Evolutionary conservation across 2,888 invertebrate species (phyloP), one percentile per base, ranked within the genome.

Genomic region (Synergus umbraculus): DNA sequence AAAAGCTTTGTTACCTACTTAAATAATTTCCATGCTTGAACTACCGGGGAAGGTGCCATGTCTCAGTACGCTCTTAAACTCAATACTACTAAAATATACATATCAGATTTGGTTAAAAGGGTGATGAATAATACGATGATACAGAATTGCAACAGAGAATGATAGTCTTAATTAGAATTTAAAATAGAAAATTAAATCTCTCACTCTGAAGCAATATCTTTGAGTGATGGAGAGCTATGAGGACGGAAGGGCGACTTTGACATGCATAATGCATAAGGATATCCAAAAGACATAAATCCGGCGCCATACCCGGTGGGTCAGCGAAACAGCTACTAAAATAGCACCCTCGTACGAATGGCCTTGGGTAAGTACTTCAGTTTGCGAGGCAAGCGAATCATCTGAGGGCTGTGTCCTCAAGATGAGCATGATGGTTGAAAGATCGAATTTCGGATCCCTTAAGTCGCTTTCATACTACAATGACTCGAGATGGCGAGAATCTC

Each of bases 391-490:
- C 22, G 46, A 66, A 49, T 18, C n/a, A 43, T 37, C n/a, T 5
- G 3, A 69, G 44, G 4, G n/a, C 12, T 54, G 4, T 41, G 58
- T 78, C 29, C 78, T 69, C 58, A 43, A 63, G 60, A n/a, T n/a
- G 43, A 29, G 18, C 22, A 18, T 41, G 60, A 60, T 43, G 8
- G n/a, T 67, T 43, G 63, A 60, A 18, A 78, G 69, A 18, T 78
- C 46, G 69, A 49, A 67, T 60, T 58, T 78, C 58, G 44, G 54
- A 13, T 12, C 54, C 67, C 15, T 67, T n/a, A 67, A 1, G 60
- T 78, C 58, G 54, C 60, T 58, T 60, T 60, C 78, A 67, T 66
- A 43, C 69, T 66, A 60, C 60, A 58, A 46, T 60, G 43, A n/a
- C 69, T 29, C 12, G 43, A 44, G 60, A 60, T 69, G 44, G 22